Evolutionary conservation across 1,140 invertebrate species (phyloP).

Genomic region (Tetragnatha versicolor): DNA sequence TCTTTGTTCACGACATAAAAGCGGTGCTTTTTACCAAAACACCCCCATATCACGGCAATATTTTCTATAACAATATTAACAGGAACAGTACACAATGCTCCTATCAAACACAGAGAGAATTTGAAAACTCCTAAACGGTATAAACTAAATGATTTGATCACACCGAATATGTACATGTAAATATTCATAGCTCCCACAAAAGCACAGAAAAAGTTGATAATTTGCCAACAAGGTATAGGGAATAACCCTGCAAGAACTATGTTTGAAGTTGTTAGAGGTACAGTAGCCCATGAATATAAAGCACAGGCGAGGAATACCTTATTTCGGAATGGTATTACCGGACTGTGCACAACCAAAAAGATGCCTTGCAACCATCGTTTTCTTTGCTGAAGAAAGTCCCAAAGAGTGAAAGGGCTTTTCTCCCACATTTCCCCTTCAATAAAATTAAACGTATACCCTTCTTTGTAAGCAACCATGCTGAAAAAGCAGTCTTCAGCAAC

Average conservation of each 20-base stretch:
- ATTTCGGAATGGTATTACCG: conserved; percentile 79
- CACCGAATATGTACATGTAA: conserved; percentile 96
- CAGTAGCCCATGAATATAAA: conserved; percentile 93
- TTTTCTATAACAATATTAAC: conserved; percentile 94
- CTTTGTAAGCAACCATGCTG: conserved; percentile 66
- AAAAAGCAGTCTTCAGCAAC: conserved; percentile 71
- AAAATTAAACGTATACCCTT: conserved; percentile 65
- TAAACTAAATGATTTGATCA: conserved; percentile 91
- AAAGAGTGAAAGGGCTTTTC: conserved; percentile 90
- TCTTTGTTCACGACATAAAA: conserved; percentile 96
- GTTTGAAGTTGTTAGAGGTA: conserved; percentile 91
- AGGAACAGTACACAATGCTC: conserved; percentile 87
- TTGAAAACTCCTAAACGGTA: conserved; percentile 81
- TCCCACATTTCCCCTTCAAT: conserved; percentile 69
- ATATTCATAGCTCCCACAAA: conserved; percentile 90
- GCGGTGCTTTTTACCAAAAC: conserved; percentile 90
- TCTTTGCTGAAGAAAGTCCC: conserved; percentile 94
- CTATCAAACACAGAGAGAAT: conserved; percentile 81
- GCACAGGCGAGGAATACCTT: conserved; percentile 87
- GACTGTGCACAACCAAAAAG: conserved; percentile 89
- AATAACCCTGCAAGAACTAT: conserved; percentile 81
- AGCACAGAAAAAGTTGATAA: conserved; percentile 84
- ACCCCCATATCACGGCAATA: conserved; percentile 89
- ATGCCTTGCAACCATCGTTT: conserved; percentile 95
- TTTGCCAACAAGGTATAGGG: conserved; percentile 78